Percentiles rank a stretch among this genome's conserved stretches.
phyloP scores from a whole-genome alignment of 2,113 vertebrate species.

The Atherinomorus stipes region DNA sequence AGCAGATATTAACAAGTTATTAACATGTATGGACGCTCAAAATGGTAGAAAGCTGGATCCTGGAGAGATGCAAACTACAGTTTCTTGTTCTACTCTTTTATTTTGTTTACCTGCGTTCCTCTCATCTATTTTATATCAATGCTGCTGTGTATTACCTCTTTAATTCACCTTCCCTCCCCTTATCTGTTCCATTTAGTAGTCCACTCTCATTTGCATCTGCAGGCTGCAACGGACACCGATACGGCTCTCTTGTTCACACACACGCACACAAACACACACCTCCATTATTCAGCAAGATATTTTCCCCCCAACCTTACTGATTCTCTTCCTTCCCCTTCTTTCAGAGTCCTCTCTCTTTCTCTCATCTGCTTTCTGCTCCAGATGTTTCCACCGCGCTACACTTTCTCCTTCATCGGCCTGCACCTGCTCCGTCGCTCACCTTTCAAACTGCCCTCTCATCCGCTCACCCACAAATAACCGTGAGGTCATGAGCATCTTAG shows the following conservation, averaged over 20 bases:
- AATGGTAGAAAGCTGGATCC: too few relatives aligned
- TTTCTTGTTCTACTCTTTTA: too few relatives aligned
- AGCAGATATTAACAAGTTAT: too few relatives aligned
- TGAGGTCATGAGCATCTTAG: constrained; percentile 39
- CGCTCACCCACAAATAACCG: constrained; percentile 42
- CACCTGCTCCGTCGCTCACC: constrained; percentile 57
- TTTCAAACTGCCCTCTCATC: constrained; percentile 38
- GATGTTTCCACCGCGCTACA: constrained; percentile 48
- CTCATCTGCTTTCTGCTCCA: constrained; percentile 40
- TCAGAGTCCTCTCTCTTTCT: constrained; percentile 15
- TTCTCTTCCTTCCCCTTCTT: constrained; percentile 17
- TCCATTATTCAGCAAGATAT: not conserved
- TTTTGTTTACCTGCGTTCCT: too few relatives aligned
- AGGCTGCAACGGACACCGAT: constrained; percentile 27
- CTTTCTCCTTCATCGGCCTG: constrained; percentile 30
- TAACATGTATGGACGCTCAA: too few relatives aligned
- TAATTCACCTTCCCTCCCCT: constrained; percentile 15
- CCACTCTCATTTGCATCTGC: constrained; percentile 36
- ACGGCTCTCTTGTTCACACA: not conserved
- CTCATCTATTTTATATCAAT: not conserved
- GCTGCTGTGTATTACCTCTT: constrained; percentile 4
- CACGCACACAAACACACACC: constrained; percentile 7
- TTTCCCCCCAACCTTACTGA: constrained; percentile 1
- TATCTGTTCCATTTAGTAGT: constrained; percentile 5
- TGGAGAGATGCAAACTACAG: not conserved